Percentiles rank a stretch among this genome's conserved stretches.
These are phyloP conservation scores for Podotricha telesiphe DNA, from an alignment of 2,888 invertebrate species.

Conservation along the genomic window DNA sequence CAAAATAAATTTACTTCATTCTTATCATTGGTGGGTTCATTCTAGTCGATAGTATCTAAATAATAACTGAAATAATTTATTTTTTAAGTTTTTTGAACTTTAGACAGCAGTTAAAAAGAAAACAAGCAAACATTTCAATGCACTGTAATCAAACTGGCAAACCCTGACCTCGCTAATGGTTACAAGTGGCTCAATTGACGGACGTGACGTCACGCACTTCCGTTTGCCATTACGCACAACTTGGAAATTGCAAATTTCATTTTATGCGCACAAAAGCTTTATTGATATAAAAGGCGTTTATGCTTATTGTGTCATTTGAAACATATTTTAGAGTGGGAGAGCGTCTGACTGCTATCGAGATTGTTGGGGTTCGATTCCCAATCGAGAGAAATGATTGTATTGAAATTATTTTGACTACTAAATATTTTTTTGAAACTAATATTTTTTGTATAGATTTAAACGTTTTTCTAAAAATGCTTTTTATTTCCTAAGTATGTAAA, in stretches of 20 bases:
- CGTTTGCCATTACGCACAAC: slow-evolving; percentile 69
- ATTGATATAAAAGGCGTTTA: slow-evolving; percentile 4
- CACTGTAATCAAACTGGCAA: slow-evolving; percentile 41
- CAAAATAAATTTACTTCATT: too few relatives aligned
- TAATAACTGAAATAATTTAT: background rate
- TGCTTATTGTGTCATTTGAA: background rate
- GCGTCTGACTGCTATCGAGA: too few relatives aligned
- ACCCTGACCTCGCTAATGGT: slow-evolving; percentile 67
- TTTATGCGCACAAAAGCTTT: slow-evolving; percentile 31
- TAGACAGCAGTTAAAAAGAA: slow-evolving; percentile 8
- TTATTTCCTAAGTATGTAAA: too few relatives aligned
- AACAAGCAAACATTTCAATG: slow-evolving; percentile 22
- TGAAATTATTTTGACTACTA: too few relatives aligned
- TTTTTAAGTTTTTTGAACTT: slow-evolving; percentile 23
- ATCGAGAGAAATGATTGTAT: too few relatives aligned
- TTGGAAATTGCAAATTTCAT: slow-evolving; percentile 46
- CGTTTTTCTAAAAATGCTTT: too few relatives aligned
- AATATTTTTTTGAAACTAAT: too few relatives aligned
- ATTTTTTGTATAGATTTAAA: too few relatives aligned
- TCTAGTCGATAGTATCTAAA: background rate
- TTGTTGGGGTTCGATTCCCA: too few relatives aligned
- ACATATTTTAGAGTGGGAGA: background rate
- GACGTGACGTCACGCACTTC: slow-evolving; percentile 76
- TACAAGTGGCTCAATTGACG: slow-evolving; percentile 62
- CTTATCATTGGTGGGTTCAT: too few relatives aligned